Evolutionary conservation across 1,140 invertebrate species (phyloP).

Genomic region (Augochlora pura): DNA sequence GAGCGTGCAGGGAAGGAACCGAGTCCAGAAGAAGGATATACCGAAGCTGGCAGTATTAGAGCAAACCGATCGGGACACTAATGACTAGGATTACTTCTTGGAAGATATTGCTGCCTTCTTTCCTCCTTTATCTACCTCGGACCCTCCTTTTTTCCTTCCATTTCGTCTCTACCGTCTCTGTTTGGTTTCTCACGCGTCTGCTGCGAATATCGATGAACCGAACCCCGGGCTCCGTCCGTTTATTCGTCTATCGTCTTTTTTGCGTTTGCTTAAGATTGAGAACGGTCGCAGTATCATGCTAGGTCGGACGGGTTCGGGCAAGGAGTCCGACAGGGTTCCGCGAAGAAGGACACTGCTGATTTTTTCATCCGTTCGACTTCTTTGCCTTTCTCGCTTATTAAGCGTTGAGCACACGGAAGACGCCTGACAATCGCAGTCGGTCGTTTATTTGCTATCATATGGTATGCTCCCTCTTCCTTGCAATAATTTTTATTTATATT

Average conservation of each 20-base stretch:
- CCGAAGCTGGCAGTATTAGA: slow-evolving; percentile 46
- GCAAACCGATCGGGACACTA: slow-evolving; percentile 57
- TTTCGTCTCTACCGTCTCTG: neutral
- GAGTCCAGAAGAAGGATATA: slow-evolving; percentile 26
- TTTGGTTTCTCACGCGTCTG: slow-evolving; percentile 30
- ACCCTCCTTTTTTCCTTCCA: slow-evolving; percentile 5
- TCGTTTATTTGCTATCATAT: too few species aligned
- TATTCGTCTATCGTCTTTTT: slow-evolving; percentile 32
- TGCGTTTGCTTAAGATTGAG: slow-evolving; percentile 40
- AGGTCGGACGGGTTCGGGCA: slow-evolving; percentile 46
- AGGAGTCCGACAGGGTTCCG: slow-evolving; percentile 12
- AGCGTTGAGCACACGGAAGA: neutral
- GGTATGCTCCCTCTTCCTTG: too few species aligned
- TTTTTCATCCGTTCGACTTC: too few species aligned
- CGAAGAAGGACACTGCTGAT: too few species aligned
- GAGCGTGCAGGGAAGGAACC: slow-evolving; percentile 32
- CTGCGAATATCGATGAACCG: slow-evolving; percentile 61
- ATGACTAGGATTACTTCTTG: slow-evolving; percentile 61
- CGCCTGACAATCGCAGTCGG: too few species aligned
- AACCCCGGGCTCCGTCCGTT: slow-evolving; percentile 22
- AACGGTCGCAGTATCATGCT: slow-evolving; percentile 22
- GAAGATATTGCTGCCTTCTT: slow-evolving; percentile 54
- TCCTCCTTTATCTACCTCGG: slow-evolving; percentile 30
- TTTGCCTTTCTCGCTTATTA: neutral
- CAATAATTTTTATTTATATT: too few species aligned